Evolutionary conservation across 2,797 vertebrate genomes (phyloP).

Genomic region (Adelosebastes latens): DNA sequence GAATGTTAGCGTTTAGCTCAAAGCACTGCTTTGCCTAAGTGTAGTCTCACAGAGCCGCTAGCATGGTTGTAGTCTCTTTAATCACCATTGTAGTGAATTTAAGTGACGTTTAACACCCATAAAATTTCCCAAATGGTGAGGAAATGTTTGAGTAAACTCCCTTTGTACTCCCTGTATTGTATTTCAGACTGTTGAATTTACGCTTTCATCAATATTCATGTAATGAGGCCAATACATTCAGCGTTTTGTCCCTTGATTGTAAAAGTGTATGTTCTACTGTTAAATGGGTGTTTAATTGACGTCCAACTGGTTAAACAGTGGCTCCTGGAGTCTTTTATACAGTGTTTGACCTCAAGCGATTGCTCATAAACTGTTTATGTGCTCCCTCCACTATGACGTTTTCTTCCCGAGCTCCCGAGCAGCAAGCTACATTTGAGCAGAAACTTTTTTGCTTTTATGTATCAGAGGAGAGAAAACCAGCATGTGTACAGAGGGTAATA

Average conservation of each 20-base stretch:
- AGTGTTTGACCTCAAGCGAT: conserved; percentile 60
- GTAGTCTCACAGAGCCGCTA: background rate
- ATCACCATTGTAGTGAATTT: conserved; percentile 1
- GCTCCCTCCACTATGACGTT: conserved; percentile 32
- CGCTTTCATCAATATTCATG: conserved; percentile 59
- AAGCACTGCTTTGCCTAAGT: background rate
- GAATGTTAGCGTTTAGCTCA: background rate
- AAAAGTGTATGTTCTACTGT: conserved; percentile 57
- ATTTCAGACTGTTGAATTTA: conserved; percentile 55
- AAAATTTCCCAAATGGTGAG: background rate
- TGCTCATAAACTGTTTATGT: conserved; percentile 65
- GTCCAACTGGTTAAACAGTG: conserved; percentile 48
- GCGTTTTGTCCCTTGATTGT: conserved; percentile 48
- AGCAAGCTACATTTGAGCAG: conserved; percentile 8
- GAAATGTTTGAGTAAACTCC: conserved; percentile 30
- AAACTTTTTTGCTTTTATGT: conserved; percentile 32
- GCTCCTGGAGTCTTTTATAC: conserved; percentile 48
- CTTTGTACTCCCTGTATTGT: conserved; percentile 35
- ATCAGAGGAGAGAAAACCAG: conserved; percentile 19
- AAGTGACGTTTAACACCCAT: conserved; percentile 13
- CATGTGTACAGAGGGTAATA: conserved; percentile 13
- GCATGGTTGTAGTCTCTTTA: background rate
- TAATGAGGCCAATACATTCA: conserved; percentile 49
- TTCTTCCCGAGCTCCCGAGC: conserved; percentile 19
- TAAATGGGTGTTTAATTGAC: conserved; percentile 58